Conservation (phyloP, 2,797 vertebrate genomes). For the Gila robusta region DNA sequence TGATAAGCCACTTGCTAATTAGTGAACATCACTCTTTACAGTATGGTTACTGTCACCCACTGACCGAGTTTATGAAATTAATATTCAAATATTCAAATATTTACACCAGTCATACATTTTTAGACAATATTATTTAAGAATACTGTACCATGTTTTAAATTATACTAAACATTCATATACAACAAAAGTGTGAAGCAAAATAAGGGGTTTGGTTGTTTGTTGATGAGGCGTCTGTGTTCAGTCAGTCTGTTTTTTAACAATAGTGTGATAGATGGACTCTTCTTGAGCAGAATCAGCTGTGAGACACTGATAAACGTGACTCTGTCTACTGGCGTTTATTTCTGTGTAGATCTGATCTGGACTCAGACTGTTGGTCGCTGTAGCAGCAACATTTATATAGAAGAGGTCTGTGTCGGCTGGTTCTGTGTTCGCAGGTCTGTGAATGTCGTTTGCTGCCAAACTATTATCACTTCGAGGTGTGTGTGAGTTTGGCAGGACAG, state of each 20-base stretch:
- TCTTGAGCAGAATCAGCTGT: neutral
- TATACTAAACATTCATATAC: neutral
- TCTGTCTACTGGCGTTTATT: neutral
- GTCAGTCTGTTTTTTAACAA: neutral
- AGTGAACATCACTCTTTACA: neutral
- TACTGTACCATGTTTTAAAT: neutral
- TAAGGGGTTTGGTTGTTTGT: neutral
- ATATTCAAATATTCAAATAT: neutral
- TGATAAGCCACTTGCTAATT: neutral
- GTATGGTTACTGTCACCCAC: neutral
- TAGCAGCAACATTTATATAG: constrained; percentile 8
- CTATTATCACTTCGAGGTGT: neutral
- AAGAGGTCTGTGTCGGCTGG: neutral
- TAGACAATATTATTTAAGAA: neutral
- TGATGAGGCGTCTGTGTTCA: neutral
- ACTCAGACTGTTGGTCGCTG: accelerated
- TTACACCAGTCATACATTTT: neutral
- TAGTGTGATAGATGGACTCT: neutral
- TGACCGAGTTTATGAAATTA: too few species aligned
- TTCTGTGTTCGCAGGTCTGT: neutral
- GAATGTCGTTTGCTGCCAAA: neutral
- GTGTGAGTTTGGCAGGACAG: neutral
- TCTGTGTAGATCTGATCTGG: constrained; percentile 11
- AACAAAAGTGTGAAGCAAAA: neutral
- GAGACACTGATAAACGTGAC: neutral